phyloP scores from a whole-genome alignment of 2,797 vertebrate genomes.

The Acestrorhynchus altus region DNA sequence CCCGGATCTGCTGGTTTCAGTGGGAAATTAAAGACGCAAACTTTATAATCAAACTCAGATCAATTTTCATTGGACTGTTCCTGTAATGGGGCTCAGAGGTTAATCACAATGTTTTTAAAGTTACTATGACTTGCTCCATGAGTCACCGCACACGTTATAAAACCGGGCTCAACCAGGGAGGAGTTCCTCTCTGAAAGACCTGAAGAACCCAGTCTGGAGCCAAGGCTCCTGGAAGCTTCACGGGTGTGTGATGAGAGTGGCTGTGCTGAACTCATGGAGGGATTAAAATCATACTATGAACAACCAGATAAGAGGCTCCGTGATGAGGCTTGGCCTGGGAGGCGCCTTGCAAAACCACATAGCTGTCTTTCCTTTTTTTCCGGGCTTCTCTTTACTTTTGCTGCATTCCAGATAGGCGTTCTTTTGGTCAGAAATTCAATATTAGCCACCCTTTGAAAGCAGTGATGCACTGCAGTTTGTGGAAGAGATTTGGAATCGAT shows the following conservation, averaged over 20 bases:
- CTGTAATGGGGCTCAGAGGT: conserved; percentile 56
- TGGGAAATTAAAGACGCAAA: too few species aligned
- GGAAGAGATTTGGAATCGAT: conserved; percentile 6
- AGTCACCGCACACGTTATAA: conserved; percentile 60
- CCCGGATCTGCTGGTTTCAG: too few species aligned
- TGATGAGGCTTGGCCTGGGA: conserved; percentile 43
- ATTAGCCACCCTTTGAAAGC: conserved; percentile 17
- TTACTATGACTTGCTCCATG: conserved; percentile 63
- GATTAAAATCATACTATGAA: conserved; percentile 31
- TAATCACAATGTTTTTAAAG: conserved; percentile 63
- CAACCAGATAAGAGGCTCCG: conserved; percentile 29
- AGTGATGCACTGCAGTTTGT: conserved; percentile 9
- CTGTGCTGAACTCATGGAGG: conserved; percentile 11
- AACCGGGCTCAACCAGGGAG: conserved; percentile 54
- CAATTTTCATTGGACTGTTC: not conserved
- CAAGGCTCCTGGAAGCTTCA: conserved; percentile 40
- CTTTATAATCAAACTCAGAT: not conserved
- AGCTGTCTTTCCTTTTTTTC: not conserved
- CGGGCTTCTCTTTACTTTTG: not conserved
- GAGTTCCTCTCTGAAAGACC: conserved; percentile 46
- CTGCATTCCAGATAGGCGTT: conserved; percentile 7
- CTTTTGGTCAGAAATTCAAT: conserved; percentile 31
- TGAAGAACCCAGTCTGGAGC: conserved; percentile 52
- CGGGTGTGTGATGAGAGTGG: conserved; percentile 18
- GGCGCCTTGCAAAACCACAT: conserved; percentile 28